Base-by-base conservation (phyloP, 2,113 vertebrate genomes). In the Chelonoidis abingdonii region DNA sequence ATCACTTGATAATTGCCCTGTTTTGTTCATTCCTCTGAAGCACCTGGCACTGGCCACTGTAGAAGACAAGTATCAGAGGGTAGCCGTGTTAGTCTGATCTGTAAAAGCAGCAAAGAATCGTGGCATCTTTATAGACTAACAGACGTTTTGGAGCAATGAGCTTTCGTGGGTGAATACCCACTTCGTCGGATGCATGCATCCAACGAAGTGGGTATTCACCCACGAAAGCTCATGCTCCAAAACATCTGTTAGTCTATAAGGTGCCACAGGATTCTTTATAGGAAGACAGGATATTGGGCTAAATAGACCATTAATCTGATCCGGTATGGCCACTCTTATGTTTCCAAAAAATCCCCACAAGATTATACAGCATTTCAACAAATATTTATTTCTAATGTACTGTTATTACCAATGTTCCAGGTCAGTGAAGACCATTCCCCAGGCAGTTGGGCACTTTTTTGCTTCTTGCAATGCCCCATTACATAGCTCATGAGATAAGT, bases 371-470 rank as follows among this genome's bases (percentile, higher is more conserved):
- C 29, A 52, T 81, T 97, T 95, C 91, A 91, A 95, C 93, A 95
- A 97, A 93, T 92, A 91, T 85, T 95, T 92, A 95, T 83, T 69
- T 92, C 84, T 89, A 94, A 97, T 97, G 93, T 92, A 89, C 85
- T 54, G 89, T 96, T 95, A 95, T 93, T 95, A 86, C 79, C 59
- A 59, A 41, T 86, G 31, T 91, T 94, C 65, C 87, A 95, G 88
- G 86, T 95, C 95, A 97, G 96, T 95, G 92, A 95, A 95, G 88
- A 97, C 38, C 82, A 93, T 83, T 95, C 75, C 89, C 92, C 83
- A 57, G 79, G 79, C 89, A 97, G 76, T 86, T 89, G 65, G 86
- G 87, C 27, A 53, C 41, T 84, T 57, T 59, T 54, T 92, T 91
- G n/a, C 86, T 94, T 31, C 59, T 47, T n/a, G 83, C 53, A 59